A percentile compares a stretch with the other conserved stretches of the same genome.
These are phyloP conservation scores for Cossypha caffra DNA, from an alignment of 2,797 vertebrate species.

Conservation along the genomic window DNA sequence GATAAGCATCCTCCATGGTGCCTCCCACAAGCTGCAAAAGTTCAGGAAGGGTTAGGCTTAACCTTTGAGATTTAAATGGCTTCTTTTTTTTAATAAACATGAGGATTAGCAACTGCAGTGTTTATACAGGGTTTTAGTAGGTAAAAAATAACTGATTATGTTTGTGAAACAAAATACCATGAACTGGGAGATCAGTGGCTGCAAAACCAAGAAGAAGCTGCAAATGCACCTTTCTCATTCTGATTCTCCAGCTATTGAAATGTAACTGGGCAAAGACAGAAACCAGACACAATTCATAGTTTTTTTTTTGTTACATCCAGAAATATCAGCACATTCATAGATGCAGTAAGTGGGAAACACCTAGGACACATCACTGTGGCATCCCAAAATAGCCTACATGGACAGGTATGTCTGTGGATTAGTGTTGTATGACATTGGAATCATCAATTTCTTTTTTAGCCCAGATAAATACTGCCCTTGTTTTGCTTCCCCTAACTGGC, in stretches of 20 bases:
- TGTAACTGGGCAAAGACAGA: background rate
- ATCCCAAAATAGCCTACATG: background rate
- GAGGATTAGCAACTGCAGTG: background rate
- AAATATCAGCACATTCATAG: background rate
- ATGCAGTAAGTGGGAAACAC: background rate
- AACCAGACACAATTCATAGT: background rate
- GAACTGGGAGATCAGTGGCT: background rate
- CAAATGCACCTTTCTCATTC: background rate
- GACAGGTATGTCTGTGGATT: background rate
- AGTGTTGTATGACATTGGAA: background rate
- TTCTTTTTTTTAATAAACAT: background rate
- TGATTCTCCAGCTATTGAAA: background rate
- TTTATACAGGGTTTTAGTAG: background rate
- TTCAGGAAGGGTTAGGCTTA: background rate
- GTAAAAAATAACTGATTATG: background rate
- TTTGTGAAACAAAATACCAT: background rate
- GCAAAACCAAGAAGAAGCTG: background rate
- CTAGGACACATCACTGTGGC: background rate
- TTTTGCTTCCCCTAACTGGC: background rate
- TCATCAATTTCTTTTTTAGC: background rate
- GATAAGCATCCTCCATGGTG: background rate
- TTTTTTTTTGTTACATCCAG: background rate
- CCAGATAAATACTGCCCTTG: background rate
- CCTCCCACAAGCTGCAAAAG: background rate
- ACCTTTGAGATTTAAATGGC: background rate